Conservation (phyloP, 1,140 invertebrate species). For the Platyscapa corneri region DNA sequence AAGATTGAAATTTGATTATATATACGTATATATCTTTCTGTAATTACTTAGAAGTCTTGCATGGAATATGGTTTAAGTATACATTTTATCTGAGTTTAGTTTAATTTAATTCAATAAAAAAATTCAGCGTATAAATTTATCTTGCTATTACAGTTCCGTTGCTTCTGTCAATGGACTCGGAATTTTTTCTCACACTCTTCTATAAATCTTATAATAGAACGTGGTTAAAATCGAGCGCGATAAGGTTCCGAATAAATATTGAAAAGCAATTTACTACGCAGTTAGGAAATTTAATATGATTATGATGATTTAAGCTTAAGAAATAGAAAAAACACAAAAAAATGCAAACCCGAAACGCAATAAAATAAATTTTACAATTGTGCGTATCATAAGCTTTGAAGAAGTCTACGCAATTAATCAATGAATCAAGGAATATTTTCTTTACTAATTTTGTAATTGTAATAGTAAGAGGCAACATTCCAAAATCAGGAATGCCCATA, state of each 20-base stretch:
- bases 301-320: conserved; percentile 9
- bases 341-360: conserved; percentile 24
- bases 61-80: conserved; percentile 30
- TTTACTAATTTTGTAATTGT: conserved; percentile 47
- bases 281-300: conserved; percentile 25
- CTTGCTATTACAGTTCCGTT: conserved; percentile 19
- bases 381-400: conserved; percentile 37
- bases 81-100: conserved; percentile 8
- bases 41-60: conserved; percentile 38
- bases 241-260: conserved; percentile 23
- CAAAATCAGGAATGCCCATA: conserved; percentile 24
- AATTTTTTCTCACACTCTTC: conserved; percentile 7
- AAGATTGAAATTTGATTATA: conserved; percentile 35
- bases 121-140: conserved; percentile 3
- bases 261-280: conserved; percentile 37
- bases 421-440: conserved; percentile 42
- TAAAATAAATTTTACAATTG: conserved; percentile 31
- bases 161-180: not conserved
- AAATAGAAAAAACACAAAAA: not conserved
- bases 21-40: conserved; percentile 22
- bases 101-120: conserved; percentile 11
- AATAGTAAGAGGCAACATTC: conserved; percentile 45
- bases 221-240: not conserved
- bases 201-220: not conserved
- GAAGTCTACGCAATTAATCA: conserved; percentile 31